Percentiles rank a stretch among this genome's conserved stretches.
These are phyloP conservation scores for Ostrea denselamellosa DNA, from an alignment of 1,140 invertebrate species.

Conservation along the genomic window DNA sequence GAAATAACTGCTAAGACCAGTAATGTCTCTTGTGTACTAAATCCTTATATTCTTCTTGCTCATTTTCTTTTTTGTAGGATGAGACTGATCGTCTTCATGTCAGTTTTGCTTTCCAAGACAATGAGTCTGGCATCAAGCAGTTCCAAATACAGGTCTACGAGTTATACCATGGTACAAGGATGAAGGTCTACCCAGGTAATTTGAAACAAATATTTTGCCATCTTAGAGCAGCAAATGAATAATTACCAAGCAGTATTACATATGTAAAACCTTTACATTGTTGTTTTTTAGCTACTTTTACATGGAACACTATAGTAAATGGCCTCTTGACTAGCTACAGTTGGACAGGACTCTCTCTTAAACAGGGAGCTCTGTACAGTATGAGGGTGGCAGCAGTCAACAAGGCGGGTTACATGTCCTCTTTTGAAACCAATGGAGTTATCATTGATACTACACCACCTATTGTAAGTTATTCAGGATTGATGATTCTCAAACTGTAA, in stretches of 20 bases:
- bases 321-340: slow-evolving; percentile 28
- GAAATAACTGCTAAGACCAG: neutral
- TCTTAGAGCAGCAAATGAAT: neutral
- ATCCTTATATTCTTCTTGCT: neutral
- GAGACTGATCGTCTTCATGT: slow-evolving; percentile 39
- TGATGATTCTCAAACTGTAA: neutral
- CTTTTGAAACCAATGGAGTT: slow-evolving; percentile 63
- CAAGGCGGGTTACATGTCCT: slow-evolving; percentile 60
- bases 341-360: slow-evolving; percentile 41
- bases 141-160: slow-evolving; percentile 61
- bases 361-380: slow-evolving; percentile 56
- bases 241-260: neutral
- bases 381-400: slow-evolving; percentile 59
- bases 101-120: slow-evolving; percentile 58
- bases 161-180: slow-evolving; percentile 51
- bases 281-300: neutral
- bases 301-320: neutral
- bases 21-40: neutral
- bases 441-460: slow-evolving; percentile 58
- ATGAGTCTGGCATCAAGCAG: slow-evolving; percentile 58
- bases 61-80: slow-evolving; percentile 13
- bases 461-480: slow-evolving; percentile 9
- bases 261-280: too few species aligned
- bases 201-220: neutral
- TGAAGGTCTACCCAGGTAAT: slow-evolving; percentile 52